These are phyloP conservation scores for Notarius lentiginosus DNA, from an alignment of 2,113 vertebrate species.

Conservation along the genomic window DNA sequence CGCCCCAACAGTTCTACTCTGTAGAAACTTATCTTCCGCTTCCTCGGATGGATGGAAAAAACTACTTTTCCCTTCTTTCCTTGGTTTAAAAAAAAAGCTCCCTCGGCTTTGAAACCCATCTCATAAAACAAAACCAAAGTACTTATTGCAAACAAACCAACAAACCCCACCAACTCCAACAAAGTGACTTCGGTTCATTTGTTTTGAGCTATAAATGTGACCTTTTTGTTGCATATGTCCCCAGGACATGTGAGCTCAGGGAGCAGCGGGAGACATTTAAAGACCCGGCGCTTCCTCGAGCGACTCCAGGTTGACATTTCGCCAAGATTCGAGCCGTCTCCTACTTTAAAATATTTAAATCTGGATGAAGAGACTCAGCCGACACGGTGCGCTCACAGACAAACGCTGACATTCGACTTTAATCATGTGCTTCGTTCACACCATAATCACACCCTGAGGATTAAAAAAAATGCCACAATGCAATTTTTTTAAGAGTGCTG, in stretches of 20 bases:
- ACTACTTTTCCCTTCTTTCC: neutral
- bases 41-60: neutral
- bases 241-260: slow-evolving; percentile 60
- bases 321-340: slow-evolving; percentile 60
- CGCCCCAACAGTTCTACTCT: neutral
- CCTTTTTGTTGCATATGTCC: slow-evolving; percentile 59
- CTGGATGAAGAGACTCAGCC: slow-evolving; percentile 29
- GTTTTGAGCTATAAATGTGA: slow-evolving; percentile 61
- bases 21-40: neutral
- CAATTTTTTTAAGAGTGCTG: slow-evolving; percentile 51
- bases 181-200: slow-evolving; percentile 50
- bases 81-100: neutral
- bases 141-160: neutral
- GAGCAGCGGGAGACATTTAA: slow-evolving; percentile 57
- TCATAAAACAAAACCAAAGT: neutral
- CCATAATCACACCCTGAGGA: slow-evolving; percentile 40
- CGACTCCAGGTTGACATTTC: slow-evolving; percentile 67
- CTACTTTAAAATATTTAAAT: slow-evolving; percentile 56
- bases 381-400: slow-evolving; percentile 51
- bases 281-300: slow-evolving; percentile 49
- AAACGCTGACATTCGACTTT: slow-evolving; percentile 64
- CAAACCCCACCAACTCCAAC: slow-evolving; percentile 3
- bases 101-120: too few species aligned
- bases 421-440: slow-evolving; percentile 57
- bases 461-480: slow-evolving; percentile 38